A percentile compares a stretch with the other conserved stretches of the same genome.
Evolutionary conservation across 2,888 invertebrate species (phyloP).

Genomic region (Netelia virgata): DNA sequence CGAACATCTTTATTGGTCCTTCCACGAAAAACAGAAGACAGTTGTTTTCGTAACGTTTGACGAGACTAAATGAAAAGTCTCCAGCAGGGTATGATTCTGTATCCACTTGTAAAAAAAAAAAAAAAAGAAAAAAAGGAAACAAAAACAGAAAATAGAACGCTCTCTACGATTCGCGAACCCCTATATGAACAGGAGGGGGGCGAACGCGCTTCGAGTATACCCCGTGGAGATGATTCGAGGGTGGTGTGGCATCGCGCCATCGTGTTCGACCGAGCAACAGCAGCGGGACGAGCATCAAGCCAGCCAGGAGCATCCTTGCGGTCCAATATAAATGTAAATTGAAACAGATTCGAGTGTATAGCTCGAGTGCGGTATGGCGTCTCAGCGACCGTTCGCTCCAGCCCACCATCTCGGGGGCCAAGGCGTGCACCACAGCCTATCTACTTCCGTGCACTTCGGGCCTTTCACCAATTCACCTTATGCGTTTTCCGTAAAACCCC

Average conservation of each 20-base stretch:
- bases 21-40: not conserved
- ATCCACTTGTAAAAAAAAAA: not conserved
- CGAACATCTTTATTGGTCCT: no score
- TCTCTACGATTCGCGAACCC: not conserved
- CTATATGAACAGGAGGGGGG: conserved; percentile 3
- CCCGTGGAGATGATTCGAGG: conserved; percentile 68
- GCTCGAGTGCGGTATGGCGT: conserved; percentile 44
- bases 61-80: conserved; percentile 20
- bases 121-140: no score
- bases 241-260: conserved; percentile 76
- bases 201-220: conserved; percentile 46
- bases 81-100: conserved; percentile 27
- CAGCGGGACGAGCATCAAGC: conserved; percentile 53
- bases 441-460: conserved; percentile 50
- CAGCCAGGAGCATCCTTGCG: conserved; percentile 73
- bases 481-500: conserved; percentile 27
- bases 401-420: conserved; percentile 44
- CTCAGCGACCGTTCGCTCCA: conserved; percentile 49
- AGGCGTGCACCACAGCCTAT: conserved; percentile 38
- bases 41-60: conserved; percentile 7
- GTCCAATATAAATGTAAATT: conserved; percentile 85
- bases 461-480: conserved; percentile 52
- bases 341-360: conserved; percentile 82
- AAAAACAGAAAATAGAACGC: no score
- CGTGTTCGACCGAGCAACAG: conserved; percentile 59